These are phyloP conservation scores for Ophion slaviceki DNA, from an alignment of 2,888 invertebrate species.

Conservation along the genomic window DNA sequence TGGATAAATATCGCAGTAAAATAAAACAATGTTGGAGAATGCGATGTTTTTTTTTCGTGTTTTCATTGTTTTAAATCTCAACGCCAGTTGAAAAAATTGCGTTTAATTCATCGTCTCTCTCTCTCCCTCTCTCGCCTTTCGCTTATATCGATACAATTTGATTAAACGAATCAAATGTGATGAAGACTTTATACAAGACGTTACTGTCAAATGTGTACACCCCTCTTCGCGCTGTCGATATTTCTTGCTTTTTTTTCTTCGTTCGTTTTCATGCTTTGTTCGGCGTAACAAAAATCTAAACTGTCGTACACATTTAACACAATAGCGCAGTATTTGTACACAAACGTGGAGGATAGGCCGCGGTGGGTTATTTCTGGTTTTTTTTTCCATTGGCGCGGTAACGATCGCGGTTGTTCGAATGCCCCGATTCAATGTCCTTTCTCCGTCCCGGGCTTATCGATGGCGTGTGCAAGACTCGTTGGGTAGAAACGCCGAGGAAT, in stretches of 20 bases:
- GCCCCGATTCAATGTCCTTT: conserved; percentile 6
- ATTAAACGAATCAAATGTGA: conserved; percentile 72
- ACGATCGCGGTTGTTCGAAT: conserved; percentile 31
- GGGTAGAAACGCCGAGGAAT: too few species aligned
- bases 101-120: conserved; percentile 67
- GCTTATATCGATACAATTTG: conserved; percentile 63
- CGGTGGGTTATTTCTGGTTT: conserved; percentile 32
- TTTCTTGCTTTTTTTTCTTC: background rate
- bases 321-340: conserved; percentile 58
- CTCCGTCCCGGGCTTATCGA: too few species aligned
- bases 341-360: conserved; percentile 55
- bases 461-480: too few species aligned
- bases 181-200: conserved; percentile 75
- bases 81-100: conserved; percentile 70
- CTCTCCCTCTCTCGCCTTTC: conserved; percentile 36
- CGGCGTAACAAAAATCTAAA: conserved; percentile 39
- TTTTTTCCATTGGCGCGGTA: conserved; percentile 36
- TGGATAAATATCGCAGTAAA: conserved; percentile 30
- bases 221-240: conserved; percentile 16
- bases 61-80: conserved; percentile 32
- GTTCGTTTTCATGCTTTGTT: conserved; percentile 3
- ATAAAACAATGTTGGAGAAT: background rate
- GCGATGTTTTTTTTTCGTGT: background rate
- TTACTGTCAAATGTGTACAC: conserved; percentile 62
- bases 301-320: conserved; percentile 49